phyloP scores from a whole-genome alignment of 2,888 invertebrate species.

The Parapristionchus giblindavisi region DNA sequence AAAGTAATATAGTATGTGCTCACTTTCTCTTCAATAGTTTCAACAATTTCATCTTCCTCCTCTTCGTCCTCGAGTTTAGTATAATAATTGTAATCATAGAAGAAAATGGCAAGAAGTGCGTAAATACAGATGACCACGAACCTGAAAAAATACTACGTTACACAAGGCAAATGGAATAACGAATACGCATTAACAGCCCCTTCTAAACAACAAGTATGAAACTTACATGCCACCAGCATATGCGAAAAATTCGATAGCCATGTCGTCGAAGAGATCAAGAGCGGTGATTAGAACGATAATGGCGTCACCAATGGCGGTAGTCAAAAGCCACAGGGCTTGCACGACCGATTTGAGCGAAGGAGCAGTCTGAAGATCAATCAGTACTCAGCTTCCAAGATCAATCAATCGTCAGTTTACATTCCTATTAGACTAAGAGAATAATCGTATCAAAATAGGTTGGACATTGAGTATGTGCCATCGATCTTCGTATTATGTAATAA shows the following conservation, averaged over 20 bases:
- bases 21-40: no score
- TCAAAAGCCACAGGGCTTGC: constrained; percentile 89
- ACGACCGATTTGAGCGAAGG: constrained; percentile 91
- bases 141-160: constrained; percentile 76
- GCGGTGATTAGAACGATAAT: constrained; percentile 83
- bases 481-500: no score
- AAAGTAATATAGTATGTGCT: no score
- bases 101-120: constrained; percentile 81
- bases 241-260: constrained; percentile 61
- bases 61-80: constrained; percentile 53
- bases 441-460: no score
- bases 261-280: constrained; percentile 57
- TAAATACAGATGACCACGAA: constrained; percentile 84
- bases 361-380: constrained; percentile 78
- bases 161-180: background rate
- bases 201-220: background rate
- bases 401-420: no score
- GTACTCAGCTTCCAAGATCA: no score
- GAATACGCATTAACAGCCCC: background rate
- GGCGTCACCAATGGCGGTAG: constrained; percentile 85
- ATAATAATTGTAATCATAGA: constrained; percentile 73
- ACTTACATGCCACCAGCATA: constrained; percentile 51
- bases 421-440: no score
- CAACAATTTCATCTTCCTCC: constrained; percentile 10
- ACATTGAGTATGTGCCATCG: no score